Conservation (phyloP, 64 coral and sea anemone species). For the Trachythela sp. region DNA sequence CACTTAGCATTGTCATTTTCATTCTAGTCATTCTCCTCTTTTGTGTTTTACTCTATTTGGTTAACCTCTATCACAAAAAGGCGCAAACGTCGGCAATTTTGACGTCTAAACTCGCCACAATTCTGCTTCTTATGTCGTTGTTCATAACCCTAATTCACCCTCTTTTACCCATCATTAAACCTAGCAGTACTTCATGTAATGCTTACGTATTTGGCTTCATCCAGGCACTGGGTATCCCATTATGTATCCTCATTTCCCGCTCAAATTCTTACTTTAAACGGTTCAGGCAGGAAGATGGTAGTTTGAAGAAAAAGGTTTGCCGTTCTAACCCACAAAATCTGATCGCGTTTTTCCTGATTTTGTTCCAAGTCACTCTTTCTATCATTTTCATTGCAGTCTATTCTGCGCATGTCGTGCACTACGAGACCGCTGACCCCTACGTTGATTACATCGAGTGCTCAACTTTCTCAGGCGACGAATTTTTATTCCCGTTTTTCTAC, state of each 20-base stretch:
- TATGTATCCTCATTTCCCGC: conserved; percentile 1
- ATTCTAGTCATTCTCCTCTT: neutral
- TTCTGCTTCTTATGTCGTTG: neutral
- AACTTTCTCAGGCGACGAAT: neutral
- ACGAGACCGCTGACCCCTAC: neutral
- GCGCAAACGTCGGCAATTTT: neutral
- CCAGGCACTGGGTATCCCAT: neutral
- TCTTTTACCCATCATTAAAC: neutral
- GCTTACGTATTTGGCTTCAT: neutral
- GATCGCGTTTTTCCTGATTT: neutral
- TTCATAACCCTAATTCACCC: neutral
- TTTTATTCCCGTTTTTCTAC: neutral
- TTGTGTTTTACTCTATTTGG: neutral
- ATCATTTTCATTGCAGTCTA: neutral
- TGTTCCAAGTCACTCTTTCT: neutral
- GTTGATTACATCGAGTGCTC: conserved; percentile 17
- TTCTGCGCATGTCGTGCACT: neutral
- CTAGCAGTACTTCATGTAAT: neutral
- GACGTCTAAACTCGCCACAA: neutral
- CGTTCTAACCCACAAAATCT: neutral
- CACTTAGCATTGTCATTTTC: neutral
- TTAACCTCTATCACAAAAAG: neutral
- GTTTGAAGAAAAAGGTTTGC: neutral
- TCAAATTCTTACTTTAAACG: neutral
- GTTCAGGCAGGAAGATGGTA: conserved; percentile 4